These are phyloP conservation scores for Caenorhabditis macrosperma DNA, from an alignment of 2,888 invertebrate species.

Conservation along the genomic window DNA sequence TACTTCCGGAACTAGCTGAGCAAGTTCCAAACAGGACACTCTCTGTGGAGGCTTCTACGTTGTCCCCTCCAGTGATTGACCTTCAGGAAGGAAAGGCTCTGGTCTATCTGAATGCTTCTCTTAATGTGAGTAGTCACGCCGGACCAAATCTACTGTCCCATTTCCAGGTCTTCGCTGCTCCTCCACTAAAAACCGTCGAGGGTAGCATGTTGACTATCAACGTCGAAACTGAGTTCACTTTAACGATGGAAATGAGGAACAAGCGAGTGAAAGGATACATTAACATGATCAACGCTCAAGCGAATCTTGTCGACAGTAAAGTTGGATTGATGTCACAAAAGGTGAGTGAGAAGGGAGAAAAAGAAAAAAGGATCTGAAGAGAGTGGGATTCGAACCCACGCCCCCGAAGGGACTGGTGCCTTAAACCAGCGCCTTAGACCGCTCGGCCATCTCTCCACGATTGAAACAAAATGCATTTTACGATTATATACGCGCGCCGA, in stretches of 20 bases:
- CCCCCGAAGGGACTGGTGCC: conserved; percentile 87
- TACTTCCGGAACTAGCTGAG: conserved; percentile 73
- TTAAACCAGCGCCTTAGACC: conserved; percentile 92
- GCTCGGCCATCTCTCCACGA: conserved; percentile 86
- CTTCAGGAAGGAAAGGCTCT: conserved; percentile 70
- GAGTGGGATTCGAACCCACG: conserved; percentile 73
- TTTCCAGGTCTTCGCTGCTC: conserved; percentile 65
- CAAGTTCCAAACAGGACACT: conserved; percentile 69
- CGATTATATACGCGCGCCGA: not conserved
- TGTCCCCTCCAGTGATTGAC: conserved; percentile 74
- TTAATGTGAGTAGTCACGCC: too few relatives aligned
- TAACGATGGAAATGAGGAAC: conserved; percentile 73
- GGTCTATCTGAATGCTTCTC: conserved; percentile 73
- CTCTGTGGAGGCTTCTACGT: conserved; percentile 70
- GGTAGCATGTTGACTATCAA: conserved; percentile 67
- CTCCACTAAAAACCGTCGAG: conserved; percentile 58
- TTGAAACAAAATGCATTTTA: not conserved
- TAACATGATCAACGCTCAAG: conserved; percentile 75
- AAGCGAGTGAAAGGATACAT: conserved; percentile 73
- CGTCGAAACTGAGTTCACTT: conserved; percentile 71
- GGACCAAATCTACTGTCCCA: not conserved
- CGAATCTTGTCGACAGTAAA: conserved; percentile 71
- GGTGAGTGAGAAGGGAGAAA: conserved; percentile 49
- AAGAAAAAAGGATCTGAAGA: conserved; percentile 12
- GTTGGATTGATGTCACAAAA: conserved; percentile 75